Percentiles rank a stretch among this genome's conserved stretches.
Conservation (phyloP, 2,888 invertebrate species). For the Ephialtes manifestator region DNA sequence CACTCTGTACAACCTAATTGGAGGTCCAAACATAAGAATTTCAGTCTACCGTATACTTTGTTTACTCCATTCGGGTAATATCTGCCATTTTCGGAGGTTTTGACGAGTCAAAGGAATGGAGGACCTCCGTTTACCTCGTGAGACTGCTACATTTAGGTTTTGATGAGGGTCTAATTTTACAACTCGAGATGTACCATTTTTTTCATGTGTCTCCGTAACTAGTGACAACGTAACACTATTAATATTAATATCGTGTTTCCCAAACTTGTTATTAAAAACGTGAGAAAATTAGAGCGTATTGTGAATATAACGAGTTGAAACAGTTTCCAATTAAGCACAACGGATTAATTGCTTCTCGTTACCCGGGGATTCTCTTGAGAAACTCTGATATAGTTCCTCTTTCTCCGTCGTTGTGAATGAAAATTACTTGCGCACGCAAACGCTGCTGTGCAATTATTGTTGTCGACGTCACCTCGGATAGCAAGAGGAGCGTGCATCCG, state of each 20-base stretch:
- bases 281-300: not conserved
- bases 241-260: not conserved
- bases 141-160: no score
- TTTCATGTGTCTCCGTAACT: no score
- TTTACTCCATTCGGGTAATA: no score
- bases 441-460: conserved; percentile 2
- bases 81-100: no score
- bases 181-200: no score
- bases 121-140: no score
- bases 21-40: no score
- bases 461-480: not conserved
- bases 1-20: no score
- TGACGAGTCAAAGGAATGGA: no score
- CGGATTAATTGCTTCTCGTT: conserved; percentile 35
- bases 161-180: no score
- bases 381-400: conserved; percentile 15
- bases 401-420: conserved; percentile 20
- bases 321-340: conserved; percentile 31
- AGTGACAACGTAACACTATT: not conserved
- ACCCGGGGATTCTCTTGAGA: not conserved
- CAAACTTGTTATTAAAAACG: conserved; percentile 6
- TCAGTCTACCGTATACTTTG: no score
- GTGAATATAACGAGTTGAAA: not conserved
- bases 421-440: conserved; percentile 21
- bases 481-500: not conserved